Conservation (phyloP, 2,797 vertebrate genomes). For the Pseudocheirus occidentalis region DNA sequence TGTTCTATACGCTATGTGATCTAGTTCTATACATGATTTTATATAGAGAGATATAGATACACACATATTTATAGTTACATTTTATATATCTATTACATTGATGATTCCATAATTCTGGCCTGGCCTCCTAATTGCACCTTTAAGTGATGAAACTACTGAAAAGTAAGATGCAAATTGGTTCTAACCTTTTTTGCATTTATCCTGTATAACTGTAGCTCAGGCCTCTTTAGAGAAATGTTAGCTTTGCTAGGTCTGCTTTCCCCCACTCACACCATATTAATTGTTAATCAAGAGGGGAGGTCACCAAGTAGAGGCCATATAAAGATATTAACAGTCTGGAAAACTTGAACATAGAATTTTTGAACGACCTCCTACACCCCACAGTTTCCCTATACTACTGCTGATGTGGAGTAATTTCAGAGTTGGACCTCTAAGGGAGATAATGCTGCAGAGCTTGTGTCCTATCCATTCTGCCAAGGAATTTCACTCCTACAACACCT, state of each 20-base stretch:
- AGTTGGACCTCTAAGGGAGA: background rate
- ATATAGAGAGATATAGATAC: background rate
- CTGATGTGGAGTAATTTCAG: background rate
- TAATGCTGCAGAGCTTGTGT: background rate
- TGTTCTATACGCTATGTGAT: background rate
- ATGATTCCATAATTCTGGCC: conserved; percentile 66
- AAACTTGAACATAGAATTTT: background rate
- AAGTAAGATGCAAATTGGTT: conserved; percentile 79
- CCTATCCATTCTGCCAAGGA: background rate
- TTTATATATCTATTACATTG: background rate
- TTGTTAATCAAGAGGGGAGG: conserved; percentile 31
- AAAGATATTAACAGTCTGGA: background rate
- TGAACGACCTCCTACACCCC: background rate
- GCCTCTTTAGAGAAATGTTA: background rate
- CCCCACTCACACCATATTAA: conserved; percentile 23
- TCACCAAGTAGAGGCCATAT: background rate
- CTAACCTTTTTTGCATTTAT: conserved; percentile 78
- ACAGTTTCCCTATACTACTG: background rate
- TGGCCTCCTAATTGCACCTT: conserved; percentile 78
- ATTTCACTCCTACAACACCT: background rate
- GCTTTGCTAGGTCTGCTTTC: background rate
- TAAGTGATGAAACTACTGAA: conserved; percentile 81
- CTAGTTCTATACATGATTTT: too few relatives aligned
- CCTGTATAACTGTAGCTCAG: background rate
- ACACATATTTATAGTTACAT: background rate